These are phyloP conservation scores for Andrena bucephala DNA, from an alignment of 2,888 invertebrate genomes.

Conservation along the genomic window DNA sequence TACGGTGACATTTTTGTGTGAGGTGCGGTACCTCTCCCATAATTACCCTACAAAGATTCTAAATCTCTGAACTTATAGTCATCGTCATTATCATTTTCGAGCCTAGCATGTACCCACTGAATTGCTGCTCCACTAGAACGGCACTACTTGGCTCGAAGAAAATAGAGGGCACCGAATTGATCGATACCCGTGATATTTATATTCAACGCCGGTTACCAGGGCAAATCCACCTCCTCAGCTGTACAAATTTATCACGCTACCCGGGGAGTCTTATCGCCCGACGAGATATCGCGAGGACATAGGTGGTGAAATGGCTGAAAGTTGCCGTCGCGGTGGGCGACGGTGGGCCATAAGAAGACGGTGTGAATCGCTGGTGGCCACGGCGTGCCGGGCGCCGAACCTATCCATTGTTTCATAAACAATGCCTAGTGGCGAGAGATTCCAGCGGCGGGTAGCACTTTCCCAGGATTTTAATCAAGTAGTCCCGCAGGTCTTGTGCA, in stretches of 20 bases:
- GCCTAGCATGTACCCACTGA: no score
- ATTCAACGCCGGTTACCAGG: neutral
- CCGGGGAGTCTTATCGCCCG: slow-evolving; percentile 12
- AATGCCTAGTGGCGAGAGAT: slow-evolving; percentile 70
- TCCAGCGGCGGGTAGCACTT: slow-evolving; percentile 64
- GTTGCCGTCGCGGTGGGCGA: slow-evolving; percentile 42
- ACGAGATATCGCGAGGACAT: slow-evolving; percentile 13
- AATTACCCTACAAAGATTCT: no score
- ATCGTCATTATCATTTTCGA: no score
- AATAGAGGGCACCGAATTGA: no score
- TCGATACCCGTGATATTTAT: neutral
- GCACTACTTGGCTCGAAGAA: no score
- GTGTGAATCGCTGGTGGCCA: slow-evolving; percentile 62
- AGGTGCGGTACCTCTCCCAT: no score
- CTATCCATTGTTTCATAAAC: slow-evolving; percentile 74
- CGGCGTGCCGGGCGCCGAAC: slow-evolving; percentile 60
- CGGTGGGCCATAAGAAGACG: slow-evolving; percentile 39
- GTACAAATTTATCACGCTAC: slow-evolving; percentile 31
- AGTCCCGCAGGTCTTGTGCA: slow-evolving; percentile 69
- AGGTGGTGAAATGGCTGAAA: slow-evolving; percentile 59
- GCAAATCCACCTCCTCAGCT: neutral
- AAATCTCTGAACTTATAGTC: no score
- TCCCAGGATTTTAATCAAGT: slow-evolving; percentile 76
- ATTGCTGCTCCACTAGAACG: no score
- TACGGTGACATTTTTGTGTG: no score